These are phyloP conservation scores for Peromyscus polionotus DNA, from an alignment of 2,113 vertebrate species.

Conservation along the genomic window DNA sequence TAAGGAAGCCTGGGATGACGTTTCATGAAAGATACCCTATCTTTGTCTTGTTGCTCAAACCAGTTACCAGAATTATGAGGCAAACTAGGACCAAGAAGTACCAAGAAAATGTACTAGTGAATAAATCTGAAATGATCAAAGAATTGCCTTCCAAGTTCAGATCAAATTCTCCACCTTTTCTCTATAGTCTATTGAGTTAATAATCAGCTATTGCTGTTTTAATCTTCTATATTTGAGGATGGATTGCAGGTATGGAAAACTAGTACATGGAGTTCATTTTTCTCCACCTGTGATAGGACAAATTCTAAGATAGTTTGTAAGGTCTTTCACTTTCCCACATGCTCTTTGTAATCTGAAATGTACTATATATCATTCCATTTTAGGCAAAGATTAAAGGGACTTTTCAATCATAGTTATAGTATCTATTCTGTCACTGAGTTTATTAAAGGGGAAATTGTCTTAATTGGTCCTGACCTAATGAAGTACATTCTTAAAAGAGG, in stretches of 20 bases:
- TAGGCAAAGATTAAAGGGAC: not conserved
- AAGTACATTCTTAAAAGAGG: not conserved
- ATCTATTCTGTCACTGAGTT: constrained; percentile 3
- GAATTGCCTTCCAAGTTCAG: rapidly evolving
- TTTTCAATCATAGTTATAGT: not conserved
- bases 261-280: not conserved
- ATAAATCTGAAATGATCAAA: not conserved
- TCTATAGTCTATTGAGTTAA: not conserved
- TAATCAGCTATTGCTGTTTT: not conserved
- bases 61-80: not conserved
- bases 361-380: not conserved
- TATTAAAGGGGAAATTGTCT: not conserved
- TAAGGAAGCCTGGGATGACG: not conserved
- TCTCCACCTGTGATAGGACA: not conserved
- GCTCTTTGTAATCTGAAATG: not conserved
- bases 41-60: not conserved
- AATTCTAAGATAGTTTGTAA: not conserved
- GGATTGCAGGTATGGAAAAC: not conserved
- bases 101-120: not conserved
- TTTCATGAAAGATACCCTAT: not conserved
- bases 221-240: not conserved
- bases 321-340: not conserved
- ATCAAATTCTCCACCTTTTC: not conserved
- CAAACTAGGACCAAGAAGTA: not conserved
- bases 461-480: not conserved